Conservation (phyloP, 2,888 invertebrate species). For the Schizotus pectinicornis region DNA sequence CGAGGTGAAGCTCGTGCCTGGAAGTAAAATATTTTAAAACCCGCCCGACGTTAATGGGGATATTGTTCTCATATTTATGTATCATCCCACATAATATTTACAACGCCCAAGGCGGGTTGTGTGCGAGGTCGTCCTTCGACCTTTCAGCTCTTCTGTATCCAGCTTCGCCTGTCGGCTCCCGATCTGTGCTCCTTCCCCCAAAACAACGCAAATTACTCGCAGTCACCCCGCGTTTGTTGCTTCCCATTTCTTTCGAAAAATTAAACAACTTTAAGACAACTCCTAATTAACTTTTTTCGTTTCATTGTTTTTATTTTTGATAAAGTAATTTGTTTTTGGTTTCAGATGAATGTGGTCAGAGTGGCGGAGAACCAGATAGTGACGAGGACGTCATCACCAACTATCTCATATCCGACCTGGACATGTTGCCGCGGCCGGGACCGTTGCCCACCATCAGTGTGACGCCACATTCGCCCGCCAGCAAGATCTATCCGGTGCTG, state of each 20-base stretch:
- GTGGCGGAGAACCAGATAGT: constrained; percentile 76
- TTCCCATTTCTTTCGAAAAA: too few relatives aligned
- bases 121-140: constrained; percentile 1
- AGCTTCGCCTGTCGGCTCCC: neutral
- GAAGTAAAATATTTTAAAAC: too few relatives aligned
- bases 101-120: neutral
- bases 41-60: too few relatives aligned
- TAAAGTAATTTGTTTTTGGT: constrained; percentile 27
- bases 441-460: constrained; percentile 83
- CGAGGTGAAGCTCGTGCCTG: too few relatives aligned
- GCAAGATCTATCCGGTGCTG: constrained; percentile 69
- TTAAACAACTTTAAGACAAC: too few relatives aligned
- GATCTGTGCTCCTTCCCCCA: neutral
- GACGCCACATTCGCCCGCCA: constrained; percentile 85
- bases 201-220: neutral
- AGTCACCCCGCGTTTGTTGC: too few relatives aligned
- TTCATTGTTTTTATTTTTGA: neutral
- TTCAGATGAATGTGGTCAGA: constrained; percentile 72
- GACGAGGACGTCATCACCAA: constrained; percentile 83
- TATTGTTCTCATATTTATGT: neutral
- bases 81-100: neutral
- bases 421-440: constrained; percentile 49
- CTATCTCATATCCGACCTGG: constrained; percentile 61
- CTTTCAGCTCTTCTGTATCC: neutral
- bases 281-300: too few relatives aligned